Evolutionary conservation across 1,140 invertebrate species (phyloP), one percentile per base, ranked within the genome.

Genomic region (Dinothrombium tinctorium): DNA sequence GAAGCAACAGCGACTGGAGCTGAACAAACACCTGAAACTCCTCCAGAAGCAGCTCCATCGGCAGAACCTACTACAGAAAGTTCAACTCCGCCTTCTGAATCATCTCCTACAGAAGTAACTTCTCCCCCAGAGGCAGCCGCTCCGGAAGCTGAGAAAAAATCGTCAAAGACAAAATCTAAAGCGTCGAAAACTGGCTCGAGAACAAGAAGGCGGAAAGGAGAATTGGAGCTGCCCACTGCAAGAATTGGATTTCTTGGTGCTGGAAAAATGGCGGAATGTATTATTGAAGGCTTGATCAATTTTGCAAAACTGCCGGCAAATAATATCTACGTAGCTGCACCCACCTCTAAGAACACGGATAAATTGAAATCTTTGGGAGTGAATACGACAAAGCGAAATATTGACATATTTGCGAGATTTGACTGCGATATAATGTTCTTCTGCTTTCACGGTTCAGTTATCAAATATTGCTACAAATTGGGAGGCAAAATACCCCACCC

Each of bases 161-260:
- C n/a, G n/a, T n/a, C n/a, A n/a, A n/a, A n/a, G n/a, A n/a, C n/a
- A n/a, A n/a, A n/a, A n/a, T n/a, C n/a, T n/a, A n/a, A n/a, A n/a
- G n/a, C n/a, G n/a, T n/a, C n/a, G n/a, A n/a, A n/a, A n/a, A n/a
- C n/a, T n/a, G n/a, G n/a, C n/a, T n/a, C n/a, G n/a, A n/a, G n/a
- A n/a, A n/a, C n/a, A n/a, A n/a, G n/a, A n/a, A n/a, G n/a, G n/a
- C n/a, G n/a, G n/a, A n/a, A n/a, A n/a, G n/a, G n/a, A n/a, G n/a
- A n/a, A 6, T 14, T 39, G 14, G 43, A 44, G 14, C 11, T 42
- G 2, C 11, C 20, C 8, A 17, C 23, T 7, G 43, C 43, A 11
- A 44, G 32, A 21, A 48, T 48, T 38, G 47, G 47, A 4, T 43
- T 48, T 22, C 38, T 48, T n/a, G 47, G 47, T 29, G 47, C 47